Conservation (phyloP, 2,888 invertebrate genomes). For the Drosophila paracracens region DNA sequence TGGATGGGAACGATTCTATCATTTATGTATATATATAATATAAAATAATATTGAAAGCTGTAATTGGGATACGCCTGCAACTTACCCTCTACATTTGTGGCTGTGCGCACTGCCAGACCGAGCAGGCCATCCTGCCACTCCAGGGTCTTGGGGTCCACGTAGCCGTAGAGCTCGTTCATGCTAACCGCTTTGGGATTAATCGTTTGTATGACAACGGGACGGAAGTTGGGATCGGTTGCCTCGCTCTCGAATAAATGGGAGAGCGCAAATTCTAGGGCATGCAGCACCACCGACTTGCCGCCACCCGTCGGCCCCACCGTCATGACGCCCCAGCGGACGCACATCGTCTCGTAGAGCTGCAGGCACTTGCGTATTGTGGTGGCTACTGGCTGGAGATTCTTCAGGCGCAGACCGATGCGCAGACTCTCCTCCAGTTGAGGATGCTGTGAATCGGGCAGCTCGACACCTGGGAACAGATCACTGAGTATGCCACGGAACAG, state of each 20-base stretch:
- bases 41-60: slow-evolving; percentile 9
- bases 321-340: slow-evolving; percentile 97
- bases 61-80: background rate
- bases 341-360: slow-evolving; percentile 95
- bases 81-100: slow-evolving; percentile 80
- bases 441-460: slow-evolving; percentile 92
- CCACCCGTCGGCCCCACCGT: slow-evolving; percentile 95
- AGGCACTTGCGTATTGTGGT: slow-evolving; percentile 86
- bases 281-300: slow-evolving; percentile 92
- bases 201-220: slow-evolving; percentile 91
- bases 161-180: slow-evolving; percentile 95
- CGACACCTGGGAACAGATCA: slow-evolving; percentile 95
- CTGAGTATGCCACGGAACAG: slow-evolving; percentile 94
- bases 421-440: slow-evolving; percentile 90
- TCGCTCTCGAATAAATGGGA: slow-evolving; percentile 88
- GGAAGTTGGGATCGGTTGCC: slow-evolving; percentile 88
- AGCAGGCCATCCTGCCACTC: slow-evolving; percentile 97
- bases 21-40: background rate
- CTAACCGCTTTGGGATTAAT: slow-evolving; percentile 95
- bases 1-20: background rate
- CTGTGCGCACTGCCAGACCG: slow-evolving; percentile 86
- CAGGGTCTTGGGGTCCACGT: slow-evolving; percentile 92
- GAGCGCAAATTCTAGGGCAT: slow-evolving; percentile 91
- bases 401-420: slow-evolving; percentile 86
- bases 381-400: slow-evolving; percentile 88